Evolutionary conservation across 2,888 invertebrate genomes (phyloP).

Genomic region (Drosophila barbarae): DNA sequence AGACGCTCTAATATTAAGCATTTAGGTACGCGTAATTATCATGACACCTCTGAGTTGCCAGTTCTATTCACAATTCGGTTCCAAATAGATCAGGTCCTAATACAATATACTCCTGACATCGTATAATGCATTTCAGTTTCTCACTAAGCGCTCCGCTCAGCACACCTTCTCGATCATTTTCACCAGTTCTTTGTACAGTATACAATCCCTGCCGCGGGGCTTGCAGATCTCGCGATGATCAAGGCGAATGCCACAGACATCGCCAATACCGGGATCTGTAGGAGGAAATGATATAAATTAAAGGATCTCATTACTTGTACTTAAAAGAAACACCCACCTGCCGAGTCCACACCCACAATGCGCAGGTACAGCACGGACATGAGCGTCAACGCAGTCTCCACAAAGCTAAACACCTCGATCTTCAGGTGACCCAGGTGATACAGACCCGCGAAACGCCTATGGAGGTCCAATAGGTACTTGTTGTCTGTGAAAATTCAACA

Average conservation of each 20-base stretch:
- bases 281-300: background rate
- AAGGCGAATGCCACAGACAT: conserved; percentile 86
- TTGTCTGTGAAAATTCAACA: conserved; percentile 82
- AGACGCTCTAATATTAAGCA: conserved; percentile 26
- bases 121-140: conserved; percentile 15
- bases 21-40: conserved; percentile 56
- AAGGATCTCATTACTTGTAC: background rate
- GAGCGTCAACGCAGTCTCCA: conserved; percentile 87
- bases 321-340: conserved; percentile 81
- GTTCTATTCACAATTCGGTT: conserved; percentile 59
- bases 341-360: conserved; percentile 89
- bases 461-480: conserved; percentile 84
- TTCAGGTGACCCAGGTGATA: conserved; percentile 81
- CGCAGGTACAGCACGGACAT: conserved; percentile 87
- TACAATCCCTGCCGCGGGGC: conserved; percentile 85
- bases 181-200: conserved; percentile 85
- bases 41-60: conserved; percentile 52
- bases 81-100: conserved; percentile 51
- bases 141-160: conserved; percentile 42
- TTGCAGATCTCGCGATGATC: conserved; percentile 94
- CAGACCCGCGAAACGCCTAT: conserved; percentile 83
- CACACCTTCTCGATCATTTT: conserved; percentile 82
- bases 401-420: conserved; percentile 85
- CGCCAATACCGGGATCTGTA: conserved; percentile 89
- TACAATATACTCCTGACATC: conserved; percentile 3